These are phyloP conservation scores for Athetis lepigone DNA, from an alignment of 2,888 invertebrate genomes.

Conservation along the genomic window DNA sequence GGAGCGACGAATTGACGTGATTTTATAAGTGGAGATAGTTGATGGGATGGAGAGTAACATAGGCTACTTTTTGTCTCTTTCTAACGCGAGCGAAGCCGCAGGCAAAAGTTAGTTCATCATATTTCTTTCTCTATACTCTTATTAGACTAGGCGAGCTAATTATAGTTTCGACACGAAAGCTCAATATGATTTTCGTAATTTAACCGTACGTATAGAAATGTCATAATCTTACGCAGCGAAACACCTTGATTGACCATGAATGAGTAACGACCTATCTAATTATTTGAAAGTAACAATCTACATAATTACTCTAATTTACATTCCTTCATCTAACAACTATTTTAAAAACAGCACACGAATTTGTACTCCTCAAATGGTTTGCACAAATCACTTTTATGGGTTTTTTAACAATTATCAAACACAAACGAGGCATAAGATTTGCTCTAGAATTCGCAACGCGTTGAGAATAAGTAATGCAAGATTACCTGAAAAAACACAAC, in stretches of 20 bases:
- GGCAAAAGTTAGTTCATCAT: too few relatives aligned
- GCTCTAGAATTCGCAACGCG: constrained; percentile 22
- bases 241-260: constrained; percentile 6
- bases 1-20: too few relatives aligned
- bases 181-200: constrained; percentile 9
- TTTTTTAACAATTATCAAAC: constrained; percentile 11
- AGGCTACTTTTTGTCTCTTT: too few relatives aligned
- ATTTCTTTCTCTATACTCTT: background rate
- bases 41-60: too few relatives aligned
- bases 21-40: too few relatives aligned
- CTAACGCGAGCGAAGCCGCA: too few relatives aligned
- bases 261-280: constrained; percentile 1
- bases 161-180: background rate
- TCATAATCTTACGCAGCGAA: constrained; percentile 1
- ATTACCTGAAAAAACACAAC: constrained; percentile 53
- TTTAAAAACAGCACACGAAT: constrained; percentile 30
- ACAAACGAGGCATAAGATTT: constrained; percentile 22
- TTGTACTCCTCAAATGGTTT: constrained; percentile 15
- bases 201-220: background rate
- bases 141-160: background rate
- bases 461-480: constrained; percentile 46
- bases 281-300: constrained; percentile 3
- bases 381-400: constrained; percentile 27
- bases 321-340: constrained; percentile 17
- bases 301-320: constrained; percentile 4